phyloP scores from a whole-genome alignment of 2,888 invertebrate genomes.

The Dioctria linearis region DNA sequence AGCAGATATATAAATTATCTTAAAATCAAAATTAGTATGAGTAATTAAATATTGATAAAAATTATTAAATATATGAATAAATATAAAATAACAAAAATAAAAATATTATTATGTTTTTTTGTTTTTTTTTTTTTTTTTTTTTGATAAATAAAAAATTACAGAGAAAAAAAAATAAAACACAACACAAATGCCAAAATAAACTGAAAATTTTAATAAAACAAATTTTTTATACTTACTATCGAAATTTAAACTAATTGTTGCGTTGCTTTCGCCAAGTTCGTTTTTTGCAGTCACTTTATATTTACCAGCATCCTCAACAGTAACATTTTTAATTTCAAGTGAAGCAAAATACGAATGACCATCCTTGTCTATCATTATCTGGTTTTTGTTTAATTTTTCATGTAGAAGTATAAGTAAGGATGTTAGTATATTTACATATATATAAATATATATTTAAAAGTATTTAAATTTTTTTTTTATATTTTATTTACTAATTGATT shows the following conservation, averaged over 20 bases:
- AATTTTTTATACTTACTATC: slow-evolving; percentile 85
- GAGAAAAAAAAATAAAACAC: not conserved
- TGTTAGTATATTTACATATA: not conserved
- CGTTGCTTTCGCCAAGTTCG: slow-evolving; percentile 97
- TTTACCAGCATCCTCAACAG: slow-evolving; percentile 97
- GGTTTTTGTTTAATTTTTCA: slow-evolving; percentile 58
- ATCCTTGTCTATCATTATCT: slow-evolving; percentile 92
- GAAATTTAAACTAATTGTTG: slow-evolving; percentile 97
- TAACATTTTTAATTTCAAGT: slow-evolving; percentile 93
- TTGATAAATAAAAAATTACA: too few species aligned
- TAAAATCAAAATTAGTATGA: too few species aligned
- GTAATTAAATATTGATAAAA: too few species aligned
- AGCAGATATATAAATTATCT: too few species aligned
- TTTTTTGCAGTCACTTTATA: slow-evolving; percentile 98
- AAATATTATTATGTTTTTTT: too few species aligned
- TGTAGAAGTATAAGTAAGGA: too few species aligned
- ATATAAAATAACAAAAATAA: too few species aligned
- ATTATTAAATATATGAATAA: too few species aligned
- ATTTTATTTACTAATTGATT: not conserved
- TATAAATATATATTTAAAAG: not conserved
- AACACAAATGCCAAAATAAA: not conserved
- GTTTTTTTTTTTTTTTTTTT: not conserved
- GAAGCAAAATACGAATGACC: slow-evolving; percentile 95
- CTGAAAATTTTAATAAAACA: not conserved
- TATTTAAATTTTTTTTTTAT: not conserved